Conservation (phyloP, 2,888 invertebrate genomes). For the Imbricaverruca yamaguchii region DNA sequence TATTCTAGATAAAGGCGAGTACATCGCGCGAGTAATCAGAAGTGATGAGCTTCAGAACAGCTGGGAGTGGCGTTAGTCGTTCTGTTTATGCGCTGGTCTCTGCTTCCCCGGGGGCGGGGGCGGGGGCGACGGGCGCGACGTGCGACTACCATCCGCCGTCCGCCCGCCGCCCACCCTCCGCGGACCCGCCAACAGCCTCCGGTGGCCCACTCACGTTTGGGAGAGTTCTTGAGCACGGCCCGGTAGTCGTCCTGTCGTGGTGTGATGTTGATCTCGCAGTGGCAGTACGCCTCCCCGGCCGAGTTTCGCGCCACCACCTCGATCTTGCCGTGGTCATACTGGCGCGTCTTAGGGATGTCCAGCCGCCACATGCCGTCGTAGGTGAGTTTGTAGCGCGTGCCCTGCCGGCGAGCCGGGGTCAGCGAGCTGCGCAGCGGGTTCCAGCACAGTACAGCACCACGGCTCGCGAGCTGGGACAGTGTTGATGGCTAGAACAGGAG, state of each 20-base stretch:
- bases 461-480: no score
- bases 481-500: no score
- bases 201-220: slow-evolving; percentile 73
- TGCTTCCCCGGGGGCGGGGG: neutral
- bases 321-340: slow-evolving; percentile 94
- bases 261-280: slow-evolving; percentile 78
- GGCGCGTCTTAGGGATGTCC: slow-evolving; percentile 93
- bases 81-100: slow-evolving; percentile 17
- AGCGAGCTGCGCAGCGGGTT: no score
- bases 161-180: neutral
- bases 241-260: slow-evolving; percentile 84
- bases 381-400: slow-evolving; percentile 87
- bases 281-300: slow-evolving; percentile 83
- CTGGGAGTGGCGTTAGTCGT: neutral
- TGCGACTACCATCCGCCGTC: neutral
- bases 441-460: no score
- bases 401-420: slow-evolving; percentile 47
- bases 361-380: slow-evolving; percentile 99
- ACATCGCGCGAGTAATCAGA: neutral
- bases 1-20: neutral
- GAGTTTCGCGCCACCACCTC: slow-evolving; percentile 92
- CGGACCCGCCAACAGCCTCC: neutral
- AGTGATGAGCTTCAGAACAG: neutral
- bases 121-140: neutral
- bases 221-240: slow-evolving; percentile 85